These are phyloP conservation scores for Ostrea denselamellosa DNA, from an alignment of 1,140 invertebrate genomes.

Conservation along the genomic window DNA sequence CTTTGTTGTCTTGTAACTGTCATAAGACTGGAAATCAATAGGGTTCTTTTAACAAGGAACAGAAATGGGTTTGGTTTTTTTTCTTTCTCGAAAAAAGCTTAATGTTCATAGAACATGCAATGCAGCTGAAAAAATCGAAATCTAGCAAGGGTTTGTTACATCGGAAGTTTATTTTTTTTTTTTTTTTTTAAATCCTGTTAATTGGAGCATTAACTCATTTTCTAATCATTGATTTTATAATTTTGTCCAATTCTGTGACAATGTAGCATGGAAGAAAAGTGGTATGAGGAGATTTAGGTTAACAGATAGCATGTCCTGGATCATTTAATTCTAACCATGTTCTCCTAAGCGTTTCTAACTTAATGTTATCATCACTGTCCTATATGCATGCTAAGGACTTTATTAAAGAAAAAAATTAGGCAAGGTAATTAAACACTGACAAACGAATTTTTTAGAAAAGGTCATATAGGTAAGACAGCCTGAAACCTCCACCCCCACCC, in stretches of 20 bases:
- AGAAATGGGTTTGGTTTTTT: not conserved
- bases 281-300: not conserved
- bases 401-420: too few relatives aligned
- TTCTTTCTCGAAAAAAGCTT: not conserved
- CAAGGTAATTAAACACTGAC: too few relatives aligned
- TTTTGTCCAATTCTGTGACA: not conserved
- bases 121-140: not conserved
- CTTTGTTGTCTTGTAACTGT: not conserved
- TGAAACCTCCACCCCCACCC: too few relatives aligned
- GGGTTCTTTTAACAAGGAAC: not conserved
- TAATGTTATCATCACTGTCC: too few relatives aligned
- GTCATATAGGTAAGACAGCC: too few relatives aligned
- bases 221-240: slow-evolving; percentile 3
- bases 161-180: not conserved
- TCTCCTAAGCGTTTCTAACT: too few relatives aligned
- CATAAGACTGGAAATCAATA: not conserved
- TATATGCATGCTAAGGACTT: too few relatives aligned
- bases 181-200: not conserved
- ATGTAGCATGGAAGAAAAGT: not conserved
- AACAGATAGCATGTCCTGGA: too few relatives aligned
- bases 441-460: too few relatives aligned
- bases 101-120: not conserved
- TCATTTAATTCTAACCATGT: too few relatives aligned
- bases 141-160: not conserved
- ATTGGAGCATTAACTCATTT: not conserved